These are phyloP conservation scores for Odontophorus gujanensis DNA, from an alignment of 2,113 vertebrate genomes.

Conservation along the genomic window DNA sequence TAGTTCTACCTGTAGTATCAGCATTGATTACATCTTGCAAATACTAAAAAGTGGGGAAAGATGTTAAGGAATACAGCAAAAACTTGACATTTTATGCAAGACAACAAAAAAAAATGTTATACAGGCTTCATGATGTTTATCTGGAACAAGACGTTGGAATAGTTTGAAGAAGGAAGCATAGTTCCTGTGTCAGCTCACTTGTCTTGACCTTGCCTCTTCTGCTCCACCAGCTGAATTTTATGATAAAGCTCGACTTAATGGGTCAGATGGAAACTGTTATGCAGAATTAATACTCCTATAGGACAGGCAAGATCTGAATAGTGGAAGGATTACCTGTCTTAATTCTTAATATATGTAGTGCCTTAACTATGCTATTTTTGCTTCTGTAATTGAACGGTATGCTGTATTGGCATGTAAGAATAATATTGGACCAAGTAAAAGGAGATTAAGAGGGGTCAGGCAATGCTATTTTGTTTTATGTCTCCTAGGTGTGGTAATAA, in stretches of 20 bases:
- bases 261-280: not conserved
- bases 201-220: not conserved
- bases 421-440: not conserved
- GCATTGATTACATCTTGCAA: not conserved
- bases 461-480: not conserved
- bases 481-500: not conserved
- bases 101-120: not conserved
- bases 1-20: not conserved
- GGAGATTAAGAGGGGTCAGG: not conserved
- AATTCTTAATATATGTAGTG: not conserved
- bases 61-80: not conserved
- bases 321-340: not conserved
- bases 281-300: not conserved
- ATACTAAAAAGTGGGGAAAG: not conserved
- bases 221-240: not conserved
- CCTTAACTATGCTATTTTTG: slow-evolving; percentile 7
- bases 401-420: not conserved
- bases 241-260: not conserved
- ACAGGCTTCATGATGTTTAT: not conserved
- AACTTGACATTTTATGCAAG: not conserved
- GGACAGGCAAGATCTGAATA: not conserved
- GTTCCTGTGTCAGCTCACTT: not conserved
- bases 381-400: not conserved
- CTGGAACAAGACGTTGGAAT: not conserved
- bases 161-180: not conserved